Evolutionary conservation across 2,888 invertebrate species (phyloP).

Genomic region (Pristionchus japonicus): DNA sequence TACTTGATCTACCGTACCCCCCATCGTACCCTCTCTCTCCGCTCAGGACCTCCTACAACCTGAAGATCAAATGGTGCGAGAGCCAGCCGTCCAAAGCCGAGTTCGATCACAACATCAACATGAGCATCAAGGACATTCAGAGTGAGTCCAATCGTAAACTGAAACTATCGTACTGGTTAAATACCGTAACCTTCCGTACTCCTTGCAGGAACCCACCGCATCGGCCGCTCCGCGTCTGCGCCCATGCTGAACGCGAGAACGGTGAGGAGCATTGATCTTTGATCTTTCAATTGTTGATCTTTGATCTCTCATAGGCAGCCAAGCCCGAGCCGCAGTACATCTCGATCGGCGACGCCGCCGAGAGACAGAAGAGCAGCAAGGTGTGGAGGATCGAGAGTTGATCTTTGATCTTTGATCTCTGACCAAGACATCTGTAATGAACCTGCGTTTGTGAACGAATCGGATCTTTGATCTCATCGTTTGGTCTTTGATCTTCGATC

Average conservation of each 20-base stretch:
- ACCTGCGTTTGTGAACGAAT: too few relatives aligned
- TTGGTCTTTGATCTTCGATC: background rate
- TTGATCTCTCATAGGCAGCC: background rate
- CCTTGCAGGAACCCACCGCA: background rate
- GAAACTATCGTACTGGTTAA: background rate
- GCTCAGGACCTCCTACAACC: constrained; percentile 5
- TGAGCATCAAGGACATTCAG: background rate
- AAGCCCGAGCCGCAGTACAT: constrained; percentile 32
- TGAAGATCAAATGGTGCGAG: constrained; percentile 34
- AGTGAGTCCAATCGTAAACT: too few relatives aligned
- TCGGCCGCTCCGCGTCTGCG: background rate
- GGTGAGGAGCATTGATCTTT: background rate
- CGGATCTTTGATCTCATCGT: background rate
- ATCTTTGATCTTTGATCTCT: constrained; percentile 4
- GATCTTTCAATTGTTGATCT: background rate
- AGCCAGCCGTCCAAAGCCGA: background rate
- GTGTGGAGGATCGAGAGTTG: background rate
- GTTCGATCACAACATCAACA: constrained; percentile 2
- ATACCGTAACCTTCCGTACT: background rate
- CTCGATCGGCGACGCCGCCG: background rate
- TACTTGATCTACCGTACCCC: background rate
- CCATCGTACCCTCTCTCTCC: too few relatives aligned
- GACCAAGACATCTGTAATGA: background rate
- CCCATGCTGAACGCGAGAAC: background rate
- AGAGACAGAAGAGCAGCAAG: background rate